These are phyloP conservation scores for Tupiocoris notatus DNA, from an alignment of 2,888 invertebrate genomes.

Conservation along the genomic window DNA sequence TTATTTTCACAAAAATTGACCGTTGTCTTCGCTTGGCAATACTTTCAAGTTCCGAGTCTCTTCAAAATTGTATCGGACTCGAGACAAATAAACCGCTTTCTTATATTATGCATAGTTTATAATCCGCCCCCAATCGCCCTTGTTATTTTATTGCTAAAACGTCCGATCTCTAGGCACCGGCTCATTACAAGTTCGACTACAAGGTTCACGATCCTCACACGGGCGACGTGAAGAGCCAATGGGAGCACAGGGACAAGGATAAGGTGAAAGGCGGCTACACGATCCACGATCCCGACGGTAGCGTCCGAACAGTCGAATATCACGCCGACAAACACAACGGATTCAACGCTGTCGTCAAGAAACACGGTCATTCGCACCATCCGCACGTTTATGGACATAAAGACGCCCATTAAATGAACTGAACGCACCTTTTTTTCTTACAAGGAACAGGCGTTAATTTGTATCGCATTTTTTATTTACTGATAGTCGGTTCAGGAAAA, in stretches of 20 bases:
- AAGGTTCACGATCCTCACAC: conserved; percentile 56
- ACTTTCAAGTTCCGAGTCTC: too few species aligned
- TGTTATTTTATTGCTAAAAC: too few species aligned
- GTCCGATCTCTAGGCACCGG: conserved; percentile 53
- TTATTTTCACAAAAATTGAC: too few species aligned
- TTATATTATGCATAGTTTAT: too few species aligned
- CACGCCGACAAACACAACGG: conserved; percentile 75
- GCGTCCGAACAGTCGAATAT: conserved; percentile 71
- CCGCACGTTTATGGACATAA: conserved; percentile 47
- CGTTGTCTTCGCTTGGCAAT: too few species aligned
- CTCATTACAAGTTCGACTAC: conserved; percentile 57
- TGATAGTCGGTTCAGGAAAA: too few species aligned
- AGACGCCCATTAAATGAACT: conserved; percentile 34
- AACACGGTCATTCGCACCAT: conserved; percentile 47
- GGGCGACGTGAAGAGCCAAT: conserved; percentile 56
- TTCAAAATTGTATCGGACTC: too few species aligned
- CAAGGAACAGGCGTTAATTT: too few species aligned
- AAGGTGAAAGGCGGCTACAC: conserved; percentile 56
- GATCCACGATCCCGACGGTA: conserved; percentile 67
- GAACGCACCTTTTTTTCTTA: too few species aligned
- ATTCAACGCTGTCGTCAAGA: conserved; percentile 67
- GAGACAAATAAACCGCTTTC: too few species aligned
- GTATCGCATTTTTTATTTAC: too few species aligned
- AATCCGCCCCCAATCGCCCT: too few species aligned
- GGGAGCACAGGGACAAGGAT: conserved; percentile 56